These are phyloP conservation scores for Elgaria multicarinata DNA, from an alignment of 2,113 vertebrate genomes.

Conservation along the genomic window DNA sequence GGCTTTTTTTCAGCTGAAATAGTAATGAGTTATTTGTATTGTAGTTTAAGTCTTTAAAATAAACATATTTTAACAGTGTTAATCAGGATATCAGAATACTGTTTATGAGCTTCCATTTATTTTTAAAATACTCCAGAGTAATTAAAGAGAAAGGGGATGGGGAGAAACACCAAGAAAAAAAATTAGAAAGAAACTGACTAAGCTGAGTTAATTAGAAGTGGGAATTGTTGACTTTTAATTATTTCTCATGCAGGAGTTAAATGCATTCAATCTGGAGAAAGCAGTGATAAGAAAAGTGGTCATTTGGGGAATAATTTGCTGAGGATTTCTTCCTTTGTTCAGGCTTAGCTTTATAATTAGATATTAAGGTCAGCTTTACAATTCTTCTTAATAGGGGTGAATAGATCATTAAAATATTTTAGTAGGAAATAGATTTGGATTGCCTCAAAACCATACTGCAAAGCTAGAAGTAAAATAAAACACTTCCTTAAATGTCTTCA, in stretches of 20 bases:
- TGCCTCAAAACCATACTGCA: conserved; percentile 24
- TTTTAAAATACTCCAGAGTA: conserved; percentile 32
- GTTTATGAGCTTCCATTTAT: conserved; percentile 39
- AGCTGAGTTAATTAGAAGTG: conserved; percentile 35
- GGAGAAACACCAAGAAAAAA: conserved; percentile 25
- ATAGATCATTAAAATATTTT: background rate
- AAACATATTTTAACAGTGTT: no score
- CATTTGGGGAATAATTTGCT: conserved; percentile 24
- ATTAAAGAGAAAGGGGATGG: conserved; percentile 11
- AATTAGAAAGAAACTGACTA: conserved; percentile 19
- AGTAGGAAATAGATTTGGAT: background rate
- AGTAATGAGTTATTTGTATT: no score
- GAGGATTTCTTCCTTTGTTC: conserved; percentile 3
- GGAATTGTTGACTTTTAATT: no score
- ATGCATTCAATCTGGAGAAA: background rate
- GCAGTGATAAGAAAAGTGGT: conserved; percentile 15
- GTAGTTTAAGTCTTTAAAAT: no score
- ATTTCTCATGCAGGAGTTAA: background rate
- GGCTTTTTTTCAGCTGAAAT: no score
- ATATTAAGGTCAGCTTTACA: background rate
- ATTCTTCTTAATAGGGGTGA: conserved; percentile 8
- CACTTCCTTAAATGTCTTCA: background rate
- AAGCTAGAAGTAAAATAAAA: background rate
- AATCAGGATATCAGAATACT: conserved; percentile 2
- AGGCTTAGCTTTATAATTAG: conserved; percentile 9